Evolutionary conservation across 1,140 invertebrate genomes (phyloP).

Genomic region (Sinonovacula constricta): DNA sequence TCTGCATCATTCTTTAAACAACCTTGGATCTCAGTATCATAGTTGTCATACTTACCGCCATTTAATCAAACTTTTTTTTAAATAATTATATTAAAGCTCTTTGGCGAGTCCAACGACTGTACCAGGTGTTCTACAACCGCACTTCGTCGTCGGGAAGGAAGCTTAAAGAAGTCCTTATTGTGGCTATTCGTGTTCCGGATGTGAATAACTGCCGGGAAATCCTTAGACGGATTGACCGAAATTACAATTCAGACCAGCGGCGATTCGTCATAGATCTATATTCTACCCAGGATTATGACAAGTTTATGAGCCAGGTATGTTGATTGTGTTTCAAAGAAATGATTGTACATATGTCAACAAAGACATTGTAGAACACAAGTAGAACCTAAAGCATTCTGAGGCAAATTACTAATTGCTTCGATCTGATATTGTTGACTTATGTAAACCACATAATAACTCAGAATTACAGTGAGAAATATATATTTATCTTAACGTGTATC

Average conservation of each 20-base stretch:
- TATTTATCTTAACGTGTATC: too few relatives aligned
- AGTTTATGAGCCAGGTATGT: slow-evolving; percentile 49
- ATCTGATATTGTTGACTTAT: too few relatives aligned
- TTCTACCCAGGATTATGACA: slow-evolving; percentile 36
- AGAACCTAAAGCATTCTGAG: background rate
- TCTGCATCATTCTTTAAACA: too few relatives aligned
- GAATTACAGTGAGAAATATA: too few relatives aligned
- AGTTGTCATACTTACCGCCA: too few relatives aligned
- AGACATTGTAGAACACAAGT: background rate
- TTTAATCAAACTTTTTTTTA: too few relatives aligned
- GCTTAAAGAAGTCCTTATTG: slow-evolving; percentile 32
- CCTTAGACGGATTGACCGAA: slow-evolving; percentile 45
- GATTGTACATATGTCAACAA: background rate
- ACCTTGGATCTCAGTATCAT: too few relatives aligned
- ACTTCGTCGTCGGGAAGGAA: slow-evolving; percentile 8
- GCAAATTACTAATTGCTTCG: too few relatives aligned
- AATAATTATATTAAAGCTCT: too few relatives aligned
- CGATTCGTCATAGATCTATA: slow-evolving; percentile 48
- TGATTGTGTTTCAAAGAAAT: too few relatives aligned
- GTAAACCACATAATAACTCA: too few relatives aligned
- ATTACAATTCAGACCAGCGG: slow-evolving; percentile 39
- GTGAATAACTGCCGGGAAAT: slow-evolving; percentile 45
- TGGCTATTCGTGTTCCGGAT: slow-evolving; percentile 46
- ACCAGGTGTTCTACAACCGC: slow-evolving; percentile 29
- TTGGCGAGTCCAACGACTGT: slow-evolving; percentile 32